Conservation (phyloP, 2,888 invertebrate species). For the Dicycla oo region DNA sequence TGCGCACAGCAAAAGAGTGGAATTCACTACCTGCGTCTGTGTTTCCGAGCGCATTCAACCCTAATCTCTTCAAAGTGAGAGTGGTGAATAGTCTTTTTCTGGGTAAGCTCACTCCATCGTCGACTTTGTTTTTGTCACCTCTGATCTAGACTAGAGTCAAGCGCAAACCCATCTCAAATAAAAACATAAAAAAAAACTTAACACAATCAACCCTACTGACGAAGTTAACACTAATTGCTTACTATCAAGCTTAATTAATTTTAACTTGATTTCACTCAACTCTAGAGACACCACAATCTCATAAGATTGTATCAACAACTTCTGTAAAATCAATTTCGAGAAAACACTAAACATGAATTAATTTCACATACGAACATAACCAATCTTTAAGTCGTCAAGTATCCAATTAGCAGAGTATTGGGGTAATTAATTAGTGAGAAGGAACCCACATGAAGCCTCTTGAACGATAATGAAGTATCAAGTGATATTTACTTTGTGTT, state of each 20-base stretch:
- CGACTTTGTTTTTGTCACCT: too few species aligned
- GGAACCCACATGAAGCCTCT: constrained; percentile 23
- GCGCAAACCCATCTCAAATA: too few species aligned
- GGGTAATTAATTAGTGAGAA: constrained; percentile 30
- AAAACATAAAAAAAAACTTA: too few species aligned
- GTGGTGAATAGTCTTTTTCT: too few species aligned
- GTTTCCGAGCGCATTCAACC: too few species aligned
- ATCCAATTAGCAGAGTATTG: constrained; percentile 39
- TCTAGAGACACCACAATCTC: constrained; percentile 5
- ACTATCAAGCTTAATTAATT: neutral
- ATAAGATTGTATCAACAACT: neutral
- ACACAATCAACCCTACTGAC: too few species aligned
- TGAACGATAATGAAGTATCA: constrained; percentile 17
- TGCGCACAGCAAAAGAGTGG: too few species aligned
- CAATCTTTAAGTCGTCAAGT: constrained; percentile 22
- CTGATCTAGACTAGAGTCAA: too few species aligned
- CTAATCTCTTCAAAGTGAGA: too few species aligned
- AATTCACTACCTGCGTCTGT: too few species aligned
- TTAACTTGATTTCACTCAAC: neutral
- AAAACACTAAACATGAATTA: neutral
- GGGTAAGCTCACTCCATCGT: too few species aligned
- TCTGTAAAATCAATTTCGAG: neutral
- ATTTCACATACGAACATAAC: neutral
- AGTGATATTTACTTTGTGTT: constrained; percentile 3
- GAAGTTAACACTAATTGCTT: neutral